Evolutionary conservation across 2,797 vertebrate species (phyloP).

Genomic region (Catharus ustulatus): DNA sequence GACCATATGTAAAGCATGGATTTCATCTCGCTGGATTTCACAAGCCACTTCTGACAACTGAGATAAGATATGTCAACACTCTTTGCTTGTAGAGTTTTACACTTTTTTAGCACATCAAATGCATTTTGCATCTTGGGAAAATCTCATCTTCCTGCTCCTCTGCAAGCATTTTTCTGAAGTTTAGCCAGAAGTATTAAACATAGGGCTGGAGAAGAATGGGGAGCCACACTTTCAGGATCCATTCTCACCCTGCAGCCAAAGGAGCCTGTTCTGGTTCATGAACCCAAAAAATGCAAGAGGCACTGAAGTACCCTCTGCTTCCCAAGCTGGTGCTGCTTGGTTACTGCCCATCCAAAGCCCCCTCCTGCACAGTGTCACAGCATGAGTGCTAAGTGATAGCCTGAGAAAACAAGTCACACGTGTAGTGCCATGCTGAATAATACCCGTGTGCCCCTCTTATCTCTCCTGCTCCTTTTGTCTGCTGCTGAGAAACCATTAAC

Average conservation of each 20-base stretch:
- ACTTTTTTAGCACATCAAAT: constrained; percentile 44
- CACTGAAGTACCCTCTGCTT: neutral
- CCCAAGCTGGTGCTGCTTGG: neutral
- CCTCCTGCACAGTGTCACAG: neutral
- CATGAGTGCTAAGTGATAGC: neutral
- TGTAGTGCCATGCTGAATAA: neutral
- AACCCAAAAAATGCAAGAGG: neutral
- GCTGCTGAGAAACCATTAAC: constrained; percentile 21
- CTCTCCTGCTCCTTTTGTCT: neutral
- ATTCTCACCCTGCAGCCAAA: neutral
- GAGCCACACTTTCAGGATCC: neutral
- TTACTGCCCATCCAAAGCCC: neutral
- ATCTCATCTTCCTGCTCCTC: neutral
- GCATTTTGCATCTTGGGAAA: constrained; percentile 2
- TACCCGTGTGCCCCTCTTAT: neutral
- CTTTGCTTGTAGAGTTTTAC: constrained; percentile 39
- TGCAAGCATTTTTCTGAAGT: neutral
- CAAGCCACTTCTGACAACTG: constrained; percentile 57
- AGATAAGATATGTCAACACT: constrained; percentile 64
- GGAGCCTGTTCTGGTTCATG: neutral
- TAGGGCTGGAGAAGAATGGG: neutral
- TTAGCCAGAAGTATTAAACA: neutral
- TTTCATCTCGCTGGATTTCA: constrained; percentile 56
- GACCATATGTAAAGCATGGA: constrained; percentile 34
- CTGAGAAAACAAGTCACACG: constrained; percentile 52